Conservation (phyloP, 2,888 invertebrate genomes). For the Lycaena phlaeas region DNA sequence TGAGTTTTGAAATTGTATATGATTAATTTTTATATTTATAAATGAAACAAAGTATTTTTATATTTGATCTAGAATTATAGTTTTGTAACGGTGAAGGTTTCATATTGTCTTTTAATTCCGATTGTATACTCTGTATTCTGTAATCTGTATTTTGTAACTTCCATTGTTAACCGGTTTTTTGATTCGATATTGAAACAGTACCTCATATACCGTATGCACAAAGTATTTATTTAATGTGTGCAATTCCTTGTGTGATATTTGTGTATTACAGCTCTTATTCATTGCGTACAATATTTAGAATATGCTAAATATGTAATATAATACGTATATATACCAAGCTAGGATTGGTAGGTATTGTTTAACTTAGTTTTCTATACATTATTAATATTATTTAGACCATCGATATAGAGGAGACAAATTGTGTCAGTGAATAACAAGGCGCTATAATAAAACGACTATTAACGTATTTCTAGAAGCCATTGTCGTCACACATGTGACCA, state of each 20-base stretch:
- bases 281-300: neutral
- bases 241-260: constrained; percentile 3
- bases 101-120: constrained; percentile 9
- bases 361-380: neutral
- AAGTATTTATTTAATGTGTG: neutral
- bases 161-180: neutral
- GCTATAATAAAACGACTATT: too few species aligned
- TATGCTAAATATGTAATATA: neutral
- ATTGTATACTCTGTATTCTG: constrained; percentile 16
- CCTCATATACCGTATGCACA: neutral
- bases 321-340: neutral
- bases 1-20: too few species aligned
- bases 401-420: too few species aligned
- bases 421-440: too few species aligned
- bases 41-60: constrained; percentile 8
- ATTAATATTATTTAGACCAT: neutral
- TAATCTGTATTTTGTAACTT: constrained; percentile 15
- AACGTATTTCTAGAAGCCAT: too few species aligned
- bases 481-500: too few species aligned
- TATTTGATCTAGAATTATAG: constrained; percentile 12
- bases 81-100: constrained; percentile 14
- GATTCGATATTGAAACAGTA: neutral
- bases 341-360: neutral
- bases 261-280: constrained; percentile 4
- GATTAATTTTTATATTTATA: constrained; percentile 13